Conservation (phyloP, 2,888 invertebrate species). For the Chrysolina oricalcia region DNA sequence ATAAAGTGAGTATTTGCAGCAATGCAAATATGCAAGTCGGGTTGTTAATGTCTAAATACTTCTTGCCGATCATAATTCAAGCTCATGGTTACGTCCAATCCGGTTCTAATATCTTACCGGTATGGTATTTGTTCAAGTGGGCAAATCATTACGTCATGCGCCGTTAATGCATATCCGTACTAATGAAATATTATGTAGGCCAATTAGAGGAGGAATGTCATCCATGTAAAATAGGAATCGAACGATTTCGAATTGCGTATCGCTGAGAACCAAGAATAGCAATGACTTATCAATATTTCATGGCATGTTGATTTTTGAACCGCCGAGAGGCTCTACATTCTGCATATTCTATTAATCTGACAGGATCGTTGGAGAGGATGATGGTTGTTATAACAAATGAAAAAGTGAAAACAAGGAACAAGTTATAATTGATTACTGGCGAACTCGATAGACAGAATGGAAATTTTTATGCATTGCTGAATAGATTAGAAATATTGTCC, state of each 20-base stretch:
- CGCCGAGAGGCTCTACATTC: constrained; percentile 18
- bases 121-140: constrained; percentile 46
- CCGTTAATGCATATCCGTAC: constrained; percentile 37
- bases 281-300: constrained; percentile 33
- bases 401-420: constrained; percentile 16
- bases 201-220: constrained; percentile 40
- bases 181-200: constrained; percentile 41
- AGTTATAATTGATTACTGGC: constrained; percentile 11
- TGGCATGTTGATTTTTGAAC: constrained; percentile 21
- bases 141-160: constrained; percentile 38
- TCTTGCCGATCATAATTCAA: constrained; percentile 51
- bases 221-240: constrained; percentile 27
- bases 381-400: constrained; percentile 20
- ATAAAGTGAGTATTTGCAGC: constrained; percentile 48
- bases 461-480: not conserved
- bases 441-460: not conserved
- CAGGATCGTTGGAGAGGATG: constrained; percentile 19
- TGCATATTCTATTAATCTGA: constrained; percentile 15
- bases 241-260: constrained; percentile 21
- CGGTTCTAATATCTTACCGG: constrained; percentile 41
- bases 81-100: constrained; percentile 42
- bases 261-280: constrained; percentile 16
- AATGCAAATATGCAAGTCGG: constrained; percentile 54
- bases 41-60: constrained; percentile 57
- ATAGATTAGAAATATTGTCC: not conserved